Evolutionary conservation across 2,113 vertebrate genomes (phyloP), one percentile per base, ranked within the genome.

Genomic region (Danionella cerebrum): DNA sequence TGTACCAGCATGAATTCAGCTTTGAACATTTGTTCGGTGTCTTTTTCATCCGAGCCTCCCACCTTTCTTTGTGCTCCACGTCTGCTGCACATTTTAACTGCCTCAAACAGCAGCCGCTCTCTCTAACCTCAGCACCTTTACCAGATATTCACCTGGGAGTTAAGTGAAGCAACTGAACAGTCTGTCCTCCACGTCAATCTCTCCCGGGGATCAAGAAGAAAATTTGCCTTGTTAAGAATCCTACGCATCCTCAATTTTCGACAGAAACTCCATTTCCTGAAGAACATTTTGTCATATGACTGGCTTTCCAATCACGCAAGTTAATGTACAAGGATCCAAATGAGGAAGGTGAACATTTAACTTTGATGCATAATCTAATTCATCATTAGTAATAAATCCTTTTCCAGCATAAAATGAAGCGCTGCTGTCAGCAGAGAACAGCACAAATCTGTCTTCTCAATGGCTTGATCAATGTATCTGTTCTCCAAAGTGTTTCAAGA

Each of bases 121-220:
- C 47, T 53, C 27, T 75, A 62, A 75, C 73, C 69, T 70, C 63
- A 58, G 71, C 39, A 39, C 68, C 54, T 67, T 48, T 66, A 75
- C 70, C 65, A 69, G 45, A 60, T 54, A 51, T 57, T 57, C 63
- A 60, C 47, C 63, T 55, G 50, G 54, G 58, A 63, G 18, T 22
- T 65, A 33, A 53, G 18, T 53, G 29, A 25, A 42, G 58, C 53
- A 39, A 12, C 8, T 36, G 13, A 35, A 48, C 59, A 48, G 44
- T 24, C 25, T 36, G 29, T 47, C 22, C 9, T 44, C 18, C 4
- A 35, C 39, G 9, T 63, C 12, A 22, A 35, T 60, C 29, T 48
- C 29, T 47, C 11, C 60, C 13, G 35, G 18, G 3, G 7, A 41
- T 22, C 18, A 48, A 48, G 44, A 64, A 62, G 29, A 44, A 1